Percentiles rank a stretch among this genome's conserved stretches.
Conservation (phyloP, 2,113 vertebrate genomes). For the Vulpes lagopus region DNA sequence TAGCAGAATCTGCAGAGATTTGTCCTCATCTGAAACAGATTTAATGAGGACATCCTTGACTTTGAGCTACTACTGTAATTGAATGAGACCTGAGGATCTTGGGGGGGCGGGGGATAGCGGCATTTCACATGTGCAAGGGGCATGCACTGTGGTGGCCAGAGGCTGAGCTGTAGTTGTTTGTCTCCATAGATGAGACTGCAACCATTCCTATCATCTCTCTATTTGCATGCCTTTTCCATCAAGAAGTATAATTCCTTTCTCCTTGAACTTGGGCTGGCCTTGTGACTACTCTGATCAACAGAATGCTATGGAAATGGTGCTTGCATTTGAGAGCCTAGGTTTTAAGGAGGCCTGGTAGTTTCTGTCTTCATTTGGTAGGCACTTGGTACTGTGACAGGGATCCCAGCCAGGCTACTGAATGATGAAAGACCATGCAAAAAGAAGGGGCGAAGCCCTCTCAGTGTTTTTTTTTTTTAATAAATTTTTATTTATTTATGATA, state of each 20-base stretch:
- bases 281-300: background rate
- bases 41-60: background rate
- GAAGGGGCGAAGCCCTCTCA: rapidly evolving
- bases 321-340: background rate
- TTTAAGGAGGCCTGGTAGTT: background rate
- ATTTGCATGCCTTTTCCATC: background rate
- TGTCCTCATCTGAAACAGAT: background rate
- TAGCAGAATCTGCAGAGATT: background rate
- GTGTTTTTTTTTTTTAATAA: too few relatives aligned
- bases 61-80: background rate
- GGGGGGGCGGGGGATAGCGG: background rate
- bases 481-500: too few relatives aligned
- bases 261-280: background rate
- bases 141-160: background rate
- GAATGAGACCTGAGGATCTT: background rate
- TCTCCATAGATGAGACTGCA: background rate
- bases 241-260: background rate
- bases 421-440: background rate
- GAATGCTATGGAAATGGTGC: background rate
- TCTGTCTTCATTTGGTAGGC: background rate
- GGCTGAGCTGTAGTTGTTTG: background rate
- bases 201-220: background rate
- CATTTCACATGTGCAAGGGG: background rate
- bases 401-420: too few relatives aligned
- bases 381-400: background rate